phyloP scores from a whole-genome alignment of 2,113 vertebrate genomes.

The Calidris pygmaea region DNA sequence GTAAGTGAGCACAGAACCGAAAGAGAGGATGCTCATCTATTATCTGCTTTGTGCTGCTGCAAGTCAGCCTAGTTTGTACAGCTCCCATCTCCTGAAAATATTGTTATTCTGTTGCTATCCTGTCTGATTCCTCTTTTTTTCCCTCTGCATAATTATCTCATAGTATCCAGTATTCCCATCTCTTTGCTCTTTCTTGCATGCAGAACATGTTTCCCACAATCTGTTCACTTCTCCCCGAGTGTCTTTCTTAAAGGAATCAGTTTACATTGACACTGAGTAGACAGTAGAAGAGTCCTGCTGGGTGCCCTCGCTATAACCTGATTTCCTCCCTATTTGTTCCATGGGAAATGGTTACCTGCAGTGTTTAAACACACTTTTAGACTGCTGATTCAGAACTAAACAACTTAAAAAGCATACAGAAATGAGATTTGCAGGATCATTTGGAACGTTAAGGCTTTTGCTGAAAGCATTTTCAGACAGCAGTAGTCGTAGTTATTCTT shows the following conservation, averaged over 20 bases:
- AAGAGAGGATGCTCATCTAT: constrained; percentile 11
- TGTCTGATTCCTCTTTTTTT: constrained; percentile 15
- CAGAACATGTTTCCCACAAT: constrained; percentile 83
- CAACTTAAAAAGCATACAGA: constrained; percentile 72
- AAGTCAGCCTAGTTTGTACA: constrained; percentile 21
- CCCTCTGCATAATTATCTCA: constrained; percentile 76
- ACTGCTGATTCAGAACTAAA: constrained; percentile 79
- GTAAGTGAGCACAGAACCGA: not conserved
- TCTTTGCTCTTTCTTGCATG: constrained; percentile 77
- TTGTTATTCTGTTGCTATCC: constrained; percentile 43
- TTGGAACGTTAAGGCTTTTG: constrained; percentile 58
- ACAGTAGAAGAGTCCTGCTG: constrained; percentile 79
- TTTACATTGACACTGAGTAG: constrained; percentile 82
- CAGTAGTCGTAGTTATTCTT: constrained; percentile 61
- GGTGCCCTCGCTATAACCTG: constrained; percentile 80
- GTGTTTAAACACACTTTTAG: constrained; percentile 78
- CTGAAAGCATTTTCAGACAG: constrained; percentile 64
- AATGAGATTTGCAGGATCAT: constrained; percentile 73
- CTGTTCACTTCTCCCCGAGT: constrained; percentile 81
- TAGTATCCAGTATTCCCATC: constrained; percentile 74
- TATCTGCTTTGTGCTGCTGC: constrained; percentile 40
- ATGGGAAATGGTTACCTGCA: constrained; percentile 77
- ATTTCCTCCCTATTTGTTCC: constrained; percentile 82
- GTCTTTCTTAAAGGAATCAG: constrained; percentile 81
- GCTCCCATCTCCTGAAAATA: constrained; percentile 51